Evolutionary conservation across 2,113 vertebrate genomes (phyloP).

Genomic region (Merops nubicus): DNA sequence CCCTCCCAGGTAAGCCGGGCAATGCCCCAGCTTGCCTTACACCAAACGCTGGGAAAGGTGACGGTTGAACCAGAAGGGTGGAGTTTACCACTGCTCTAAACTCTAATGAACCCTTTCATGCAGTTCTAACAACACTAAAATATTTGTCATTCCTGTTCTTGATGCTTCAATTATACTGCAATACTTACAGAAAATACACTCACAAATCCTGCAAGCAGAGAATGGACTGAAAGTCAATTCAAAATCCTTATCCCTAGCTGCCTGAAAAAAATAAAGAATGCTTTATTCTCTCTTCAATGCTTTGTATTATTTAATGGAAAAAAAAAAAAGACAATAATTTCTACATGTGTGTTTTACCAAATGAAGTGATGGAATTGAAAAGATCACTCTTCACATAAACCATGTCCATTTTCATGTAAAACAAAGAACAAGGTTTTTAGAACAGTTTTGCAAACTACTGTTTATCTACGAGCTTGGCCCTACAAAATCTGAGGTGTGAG

Average conservation of each 20-base stretch:
- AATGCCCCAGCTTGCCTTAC: conserved; percentile 48
- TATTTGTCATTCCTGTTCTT: background rate
- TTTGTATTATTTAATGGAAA: background rate
- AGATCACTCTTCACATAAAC: background rate
- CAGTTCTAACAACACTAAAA: background rate
- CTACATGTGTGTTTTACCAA: background rate
- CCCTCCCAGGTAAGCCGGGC: background rate
- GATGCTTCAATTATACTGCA: background rate
- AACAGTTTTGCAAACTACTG: background rate
- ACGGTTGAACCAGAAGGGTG: conserved; percentile 55
- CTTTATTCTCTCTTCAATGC: background rate
- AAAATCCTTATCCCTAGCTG: background rate
- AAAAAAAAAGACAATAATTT: background rate
- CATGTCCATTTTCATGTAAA: background rate
- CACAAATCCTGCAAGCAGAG: background rate
- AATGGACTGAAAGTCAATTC: background rate
- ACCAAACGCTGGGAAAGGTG: conserved; percentile 4
- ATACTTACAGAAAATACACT: background rate
- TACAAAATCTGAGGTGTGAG: background rate
- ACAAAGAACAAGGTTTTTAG: background rate
- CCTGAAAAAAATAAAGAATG: background rate
- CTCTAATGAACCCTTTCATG: conserved; percentile 28
- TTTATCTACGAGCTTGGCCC: background rate
- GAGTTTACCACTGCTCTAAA: conserved; percentile 19
- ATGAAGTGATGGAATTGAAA: background rate